Base-by-base conservation (phyloP, 2,113 vertebrate genomes). In the Leptodactylus fuscus region DNA sequence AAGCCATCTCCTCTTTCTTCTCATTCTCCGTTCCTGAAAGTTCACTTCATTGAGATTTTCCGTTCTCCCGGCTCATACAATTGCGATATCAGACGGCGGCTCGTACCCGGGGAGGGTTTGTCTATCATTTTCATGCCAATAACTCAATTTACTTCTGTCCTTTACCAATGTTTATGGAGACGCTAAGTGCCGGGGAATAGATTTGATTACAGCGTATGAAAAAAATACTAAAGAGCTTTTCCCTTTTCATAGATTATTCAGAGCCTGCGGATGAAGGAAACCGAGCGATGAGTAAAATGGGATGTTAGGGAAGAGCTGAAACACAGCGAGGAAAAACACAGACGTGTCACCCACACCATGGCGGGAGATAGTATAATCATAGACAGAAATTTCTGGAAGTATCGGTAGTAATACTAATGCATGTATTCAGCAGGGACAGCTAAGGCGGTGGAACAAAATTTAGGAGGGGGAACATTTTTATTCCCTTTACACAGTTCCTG, bases 161-260 rank as follows among this genome's bases (percentile, higher is more conserved):
- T 15, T 49, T 58, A 73, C 20, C 5, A 44, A 51, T 38, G 67
- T 55, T 82, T 53, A 58, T 58, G 48, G 67, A 73, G 38, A 27
- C n/a, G 36, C 48, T 73, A 73, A 82, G 34, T 82, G 81, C 81
- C 53, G 65, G 65, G 49, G 41, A 82, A 55, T 29, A 51, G 65
- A 73, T 73, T 38, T 82, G 81, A 82, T 82, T 82, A 82, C 51
- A 73, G 46, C 29, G 36, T 82, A 82, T 53, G 34, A 73, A 58
- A 38, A 16, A 44, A 80, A 38, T 15, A 36, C 22, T n/a, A 82
- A 44, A 41, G 53, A 69, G 67, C 12, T n/a, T 69, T 29, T 15
- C 13, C 22, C 46, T 67, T 48, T 58, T 49, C 9, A 38, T 46
- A 70, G 67, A 82, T 82, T 53, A 49, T 82, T 82, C 62, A 53